Evolutionary conservation across 2,797 vertebrate species (phyloP).

Genomic region (Hoplostethus atlanticus): DNA sequence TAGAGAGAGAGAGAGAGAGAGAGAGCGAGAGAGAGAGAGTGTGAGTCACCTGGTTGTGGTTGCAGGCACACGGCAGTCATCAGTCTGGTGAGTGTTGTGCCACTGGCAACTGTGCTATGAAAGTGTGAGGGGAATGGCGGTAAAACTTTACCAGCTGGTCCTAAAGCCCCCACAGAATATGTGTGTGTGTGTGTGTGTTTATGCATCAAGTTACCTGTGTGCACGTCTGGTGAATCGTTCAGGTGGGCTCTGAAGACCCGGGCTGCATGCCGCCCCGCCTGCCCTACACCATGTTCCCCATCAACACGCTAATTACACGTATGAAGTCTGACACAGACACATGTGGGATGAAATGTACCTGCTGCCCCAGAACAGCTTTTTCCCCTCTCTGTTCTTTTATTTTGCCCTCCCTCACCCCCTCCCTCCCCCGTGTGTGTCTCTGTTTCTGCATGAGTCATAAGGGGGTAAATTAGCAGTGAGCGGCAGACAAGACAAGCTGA

Average conservation of each 20-base stretch:
- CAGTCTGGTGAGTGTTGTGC: not conserved
- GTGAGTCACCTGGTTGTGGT: conserved; percentile 13
- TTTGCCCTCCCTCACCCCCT: conserved; percentile 34
- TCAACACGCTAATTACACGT: conserved; percentile 66
- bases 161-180: conserved; percentile 17
- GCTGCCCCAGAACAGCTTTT: conserved; percentile 46
- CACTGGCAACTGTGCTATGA: conserved; percentile 3
- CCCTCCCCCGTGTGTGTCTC: conserved; percentile 47
- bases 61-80: conserved; percentile 13
- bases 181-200: conserved; percentile 12
- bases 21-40: not conserved
- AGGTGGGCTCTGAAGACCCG: conserved; percentile 50
- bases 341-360: conserved; percentile 66
- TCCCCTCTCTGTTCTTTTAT: conserved; percentile 45
- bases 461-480: conserved; percentile 66
- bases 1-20: not conserved
- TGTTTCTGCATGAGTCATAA: conserved; percentile 55
- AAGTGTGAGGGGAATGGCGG: not conserved
- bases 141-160: conserved; percentile 37
- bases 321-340: conserved; percentile 64
- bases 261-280: conserved; percentile 13
- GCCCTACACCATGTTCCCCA: conserved; percentile 54
- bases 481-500: conserved; percentile 68
- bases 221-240: conserved; percentile 59
- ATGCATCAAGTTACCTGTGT: conserved; percentile 41